A percentile compares a stretch with the other conserved stretches of the same genome.
Conservation (phyloP, 2,797 vertebrate species). For the Coendou prehensilis region DNA sequence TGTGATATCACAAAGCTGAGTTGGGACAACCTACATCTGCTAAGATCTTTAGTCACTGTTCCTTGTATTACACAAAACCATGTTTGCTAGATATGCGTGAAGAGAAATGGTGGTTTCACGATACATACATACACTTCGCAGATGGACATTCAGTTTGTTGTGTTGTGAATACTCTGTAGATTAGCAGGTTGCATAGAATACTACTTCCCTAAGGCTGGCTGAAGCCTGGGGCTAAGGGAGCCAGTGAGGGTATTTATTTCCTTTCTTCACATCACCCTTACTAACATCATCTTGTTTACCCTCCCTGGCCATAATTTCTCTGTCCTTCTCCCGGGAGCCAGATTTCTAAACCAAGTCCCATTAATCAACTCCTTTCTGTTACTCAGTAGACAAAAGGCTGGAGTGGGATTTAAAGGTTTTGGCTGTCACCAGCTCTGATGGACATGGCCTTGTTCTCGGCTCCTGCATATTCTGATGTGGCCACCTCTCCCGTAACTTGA, state of each 20-base stretch:
- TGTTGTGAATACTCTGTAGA: not conserved
- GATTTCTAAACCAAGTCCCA: conserved; percentile 3
- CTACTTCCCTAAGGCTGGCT: not conserved
- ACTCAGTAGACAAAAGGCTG: not conserved
- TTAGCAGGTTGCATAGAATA: not conserved
- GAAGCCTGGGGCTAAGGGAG: not conserved
- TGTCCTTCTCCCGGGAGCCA: not conserved
- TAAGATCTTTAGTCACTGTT: not conserved
- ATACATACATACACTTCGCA: not conserved
- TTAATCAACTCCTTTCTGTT: not conserved
- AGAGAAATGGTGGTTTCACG: conserved; percentile 8
- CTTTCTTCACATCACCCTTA: not conserved
- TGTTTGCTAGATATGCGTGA: not conserved
- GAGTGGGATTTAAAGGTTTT: not conserved
- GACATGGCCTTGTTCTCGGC: not conserved
- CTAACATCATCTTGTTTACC: conserved; percentile 16
- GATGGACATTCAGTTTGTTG: conserved; percentile 52
- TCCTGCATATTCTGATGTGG: not conserved
- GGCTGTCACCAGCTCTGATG: not conserved
- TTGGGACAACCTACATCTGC: not conserved
- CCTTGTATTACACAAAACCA: not conserved
- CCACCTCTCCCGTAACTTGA: not conserved
- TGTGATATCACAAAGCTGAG: conserved; percentile 60
- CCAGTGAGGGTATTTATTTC: not conserved
- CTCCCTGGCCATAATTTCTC: not conserved